Percentiles rank a stretch among this genome's conserved stretches.
Conservation (phyloP, 2,888 invertebrate species). For the Andricus quercusramuli region DNA sequence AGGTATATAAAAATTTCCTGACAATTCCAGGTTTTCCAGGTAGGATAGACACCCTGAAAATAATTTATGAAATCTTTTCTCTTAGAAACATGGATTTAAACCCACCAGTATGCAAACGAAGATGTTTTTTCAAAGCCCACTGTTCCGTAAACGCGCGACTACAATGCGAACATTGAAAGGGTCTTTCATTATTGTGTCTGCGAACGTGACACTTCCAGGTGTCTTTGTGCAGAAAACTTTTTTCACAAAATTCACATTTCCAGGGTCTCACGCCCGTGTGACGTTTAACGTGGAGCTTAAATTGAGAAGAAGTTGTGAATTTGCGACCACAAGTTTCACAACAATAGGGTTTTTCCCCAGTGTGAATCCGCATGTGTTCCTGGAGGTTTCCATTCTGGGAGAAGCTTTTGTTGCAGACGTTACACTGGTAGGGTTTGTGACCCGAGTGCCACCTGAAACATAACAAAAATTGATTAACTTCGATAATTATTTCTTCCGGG, state of each 20-base stretch:
- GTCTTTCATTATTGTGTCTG: slow-evolving; percentile 84
- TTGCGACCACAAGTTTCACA: slow-evolving; percentile 84
- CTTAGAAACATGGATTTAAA: slow-evolving; percentile 12
- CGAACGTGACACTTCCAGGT: slow-evolving; percentile 84
- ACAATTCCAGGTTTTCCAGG: no score
- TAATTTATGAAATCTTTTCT: not conserved
- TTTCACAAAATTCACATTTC: slow-evolving; percentile 82
- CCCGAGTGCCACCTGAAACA: slow-evolving; percentile 83
- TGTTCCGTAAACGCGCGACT: slow-evolving; percentile 84
- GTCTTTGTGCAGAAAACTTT: slow-evolving; percentile 82
- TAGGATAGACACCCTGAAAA: no score
- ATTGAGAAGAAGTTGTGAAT: slow-evolving; percentile 88
- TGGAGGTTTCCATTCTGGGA: slow-evolving; percentile 89
- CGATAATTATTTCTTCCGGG: no score
- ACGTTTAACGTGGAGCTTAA: slow-evolving; percentile 84
- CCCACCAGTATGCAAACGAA: slow-evolving; percentile 82
- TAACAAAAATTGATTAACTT: not conserved
- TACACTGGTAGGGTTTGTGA: slow-evolving; percentile 85
- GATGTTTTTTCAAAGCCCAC: slow-evolving; percentile 84
- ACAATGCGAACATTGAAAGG: slow-evolving; percentile 82
- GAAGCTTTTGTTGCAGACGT: slow-evolving; percentile 86
- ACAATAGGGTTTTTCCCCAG: slow-evolving; percentile 88
- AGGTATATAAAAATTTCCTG: no score
- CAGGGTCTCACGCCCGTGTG: slow-evolving; percentile 83
- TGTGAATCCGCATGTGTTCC: slow-evolving; percentile 89